Evolutionary conservation across 2,113 vertebrate genomes (phyloP), one percentile per base, ranked within the genome.

Genomic region (Leptodactylus fuscus): DNA sequence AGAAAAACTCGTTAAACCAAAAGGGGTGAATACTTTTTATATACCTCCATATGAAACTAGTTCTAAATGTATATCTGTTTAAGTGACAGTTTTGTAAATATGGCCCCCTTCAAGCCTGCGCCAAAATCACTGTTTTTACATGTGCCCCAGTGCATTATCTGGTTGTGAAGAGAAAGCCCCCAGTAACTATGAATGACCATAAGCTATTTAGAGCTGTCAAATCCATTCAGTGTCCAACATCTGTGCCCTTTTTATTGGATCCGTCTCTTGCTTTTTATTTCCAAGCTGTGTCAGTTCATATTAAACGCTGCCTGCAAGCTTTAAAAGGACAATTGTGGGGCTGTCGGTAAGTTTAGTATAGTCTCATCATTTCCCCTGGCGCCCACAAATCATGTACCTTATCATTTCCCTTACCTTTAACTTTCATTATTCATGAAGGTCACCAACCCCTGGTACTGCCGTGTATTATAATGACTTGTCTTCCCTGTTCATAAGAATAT

Each of bases 361-460:
- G 81, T 60, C 36, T 58, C 46, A 70, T 75, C 60, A 83, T 75
- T 83, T 83, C 70, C 81, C 70, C 38, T 75, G 81, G 71, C 38
- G 15, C 81, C 51, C 69, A 60, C 70, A 75, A 75, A 32, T 75
- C 81, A 75, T 58, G 49, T 44, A 46, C 62, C 70, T 75, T 75
- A 73, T 58, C 46, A 53, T 73, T 75, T 75, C 75, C 51, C 70
- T 75, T 83, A 60, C 51, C 51, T 75, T 75, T 29, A 60, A 55
- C 69, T 60, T 83, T 75, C 51, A 58, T 83, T 75, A 83, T 75
- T 83, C 53, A 83, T 60, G 34, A 75, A 75, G 81, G 81, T 75
- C 70, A 75, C 70, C 48, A 44, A 73, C 69, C 81, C 15, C 24
- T 48, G 65, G 34, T 60, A 29, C 67, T 58, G 55, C 53, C 27